phyloP scores from a whole-genome alignment of 2,113 vertebrate species.

The Podocnemis expansa region DNA sequence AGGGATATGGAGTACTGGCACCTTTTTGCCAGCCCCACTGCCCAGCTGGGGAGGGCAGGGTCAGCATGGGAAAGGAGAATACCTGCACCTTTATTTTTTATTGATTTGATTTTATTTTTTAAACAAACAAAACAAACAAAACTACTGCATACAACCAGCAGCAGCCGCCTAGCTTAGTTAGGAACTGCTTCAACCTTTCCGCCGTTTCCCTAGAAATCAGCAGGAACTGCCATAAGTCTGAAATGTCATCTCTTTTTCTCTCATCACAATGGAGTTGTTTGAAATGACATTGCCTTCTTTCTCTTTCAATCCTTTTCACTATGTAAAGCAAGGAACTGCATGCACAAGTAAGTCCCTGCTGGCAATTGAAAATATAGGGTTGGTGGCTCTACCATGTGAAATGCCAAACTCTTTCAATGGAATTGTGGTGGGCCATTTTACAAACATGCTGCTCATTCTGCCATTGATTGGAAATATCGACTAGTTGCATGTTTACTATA shows the following conservation, averaged over 20 bases:
- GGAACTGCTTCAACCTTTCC: background rate
- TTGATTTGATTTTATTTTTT: too few relatives aligned
- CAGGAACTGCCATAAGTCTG: background rate
- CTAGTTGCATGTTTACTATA: slow-evolving; percentile 8
- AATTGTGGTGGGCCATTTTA: background rate
- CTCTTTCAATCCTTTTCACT: rapidly evolving
- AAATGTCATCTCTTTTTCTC: background rate
- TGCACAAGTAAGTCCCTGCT: background rate
- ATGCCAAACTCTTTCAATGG: background rate
- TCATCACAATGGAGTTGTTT: background rate
- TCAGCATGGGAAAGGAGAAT: too few relatives aligned
- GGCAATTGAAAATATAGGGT: background rate
- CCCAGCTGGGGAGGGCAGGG: too few relatives aligned
- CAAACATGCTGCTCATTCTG: background rate
- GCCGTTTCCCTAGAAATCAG: background rate
- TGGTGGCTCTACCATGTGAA: background rate
- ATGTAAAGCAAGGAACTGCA: background rate
- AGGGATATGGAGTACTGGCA: too few relatives aligned
- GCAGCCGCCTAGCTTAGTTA: too few relatives aligned
- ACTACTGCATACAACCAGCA: too few relatives aligned
- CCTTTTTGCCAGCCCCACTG: too few relatives aligned
- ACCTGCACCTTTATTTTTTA: too few relatives aligned
- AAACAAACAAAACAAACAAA: too few relatives aligned
- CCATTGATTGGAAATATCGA: background rate
- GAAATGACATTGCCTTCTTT: background rate